Evolutionary conservation across 2,888 invertebrate species (phyloP).

Genomic region (Limnephilus auricula): DNA sequence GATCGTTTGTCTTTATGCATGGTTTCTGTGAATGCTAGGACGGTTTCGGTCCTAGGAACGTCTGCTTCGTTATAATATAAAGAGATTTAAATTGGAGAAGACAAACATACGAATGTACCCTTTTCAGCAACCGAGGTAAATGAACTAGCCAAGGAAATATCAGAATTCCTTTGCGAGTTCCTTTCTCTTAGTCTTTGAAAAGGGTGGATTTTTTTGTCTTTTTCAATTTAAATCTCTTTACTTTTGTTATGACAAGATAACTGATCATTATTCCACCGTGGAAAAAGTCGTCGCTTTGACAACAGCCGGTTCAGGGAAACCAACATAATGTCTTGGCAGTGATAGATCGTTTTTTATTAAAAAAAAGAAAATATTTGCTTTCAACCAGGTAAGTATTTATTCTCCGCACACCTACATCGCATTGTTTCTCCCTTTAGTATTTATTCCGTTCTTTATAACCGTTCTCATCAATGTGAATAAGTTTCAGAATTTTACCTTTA

Average conservation of each 20-base stretch:
- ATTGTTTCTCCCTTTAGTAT: not conserved
- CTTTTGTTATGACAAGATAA: slow-evolving; percentile 22
- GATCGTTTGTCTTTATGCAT: not conserved
- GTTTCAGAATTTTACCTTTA: not conserved
- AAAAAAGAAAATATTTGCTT: not conserved
- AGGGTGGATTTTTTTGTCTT: slow-evolving; percentile 23
- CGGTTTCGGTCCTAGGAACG: not conserved
- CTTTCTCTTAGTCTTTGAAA: slow-evolving; percentile 7
- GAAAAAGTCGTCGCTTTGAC: not conserved
- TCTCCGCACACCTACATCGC: not conserved
- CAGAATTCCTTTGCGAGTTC: slow-evolving; percentile 22
- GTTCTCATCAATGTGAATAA: not conserved
- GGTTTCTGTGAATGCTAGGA: not conserved
- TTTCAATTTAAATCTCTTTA: slow-evolving; percentile 35
- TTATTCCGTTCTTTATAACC: not conserved
- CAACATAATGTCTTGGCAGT: not conserved
- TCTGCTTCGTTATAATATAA: not conserved
- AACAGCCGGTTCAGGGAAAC: not conserved
- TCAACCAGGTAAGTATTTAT: no score
- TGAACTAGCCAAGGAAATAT: slow-evolving; percentile 30
- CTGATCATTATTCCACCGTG: slow-evolving; percentile 31
- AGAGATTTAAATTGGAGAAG: slow-evolving; percentile 25
- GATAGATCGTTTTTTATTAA: not conserved
- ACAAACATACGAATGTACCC: slow-evolving; percentile 16
- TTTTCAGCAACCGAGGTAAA: not conserved